Base-by-base conservation (phyloP, 2,797 vertebrate genomes). In the Gymnocypris eckloni region DNA sequence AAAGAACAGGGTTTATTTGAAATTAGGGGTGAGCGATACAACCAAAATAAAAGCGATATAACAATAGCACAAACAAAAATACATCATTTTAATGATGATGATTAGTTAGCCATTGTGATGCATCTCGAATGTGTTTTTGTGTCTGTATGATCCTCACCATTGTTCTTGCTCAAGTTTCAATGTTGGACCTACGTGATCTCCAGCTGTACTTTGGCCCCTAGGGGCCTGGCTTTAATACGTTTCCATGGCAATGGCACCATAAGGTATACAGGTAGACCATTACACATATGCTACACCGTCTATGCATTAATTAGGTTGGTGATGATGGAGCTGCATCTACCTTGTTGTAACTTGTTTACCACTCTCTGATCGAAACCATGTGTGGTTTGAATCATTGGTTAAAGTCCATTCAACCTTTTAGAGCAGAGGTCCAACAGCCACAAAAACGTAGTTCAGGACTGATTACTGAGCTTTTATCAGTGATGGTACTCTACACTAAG, bases 201-300 rank as follows among this genome's bases (percentile, higher is more conserved):
- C 83, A 83, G 79, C 83, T 82, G 88, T 82, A 82, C 50, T 83
- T 59, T 61, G 48, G 79, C 48, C 69, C 83, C 48, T 33, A 50
- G 48, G 86, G 88, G 75, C 71, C 64, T 52, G 22, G 28, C 33
- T 79, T 77, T 41, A 64, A 85, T 78, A n/a, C 0, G 54, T 69
- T 78, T 13, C 72, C 50, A 79, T 79, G 20, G 41, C 39, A 78
- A 39, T 28, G 6, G 33, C 61, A 59, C 71, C 71, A 78, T 81
- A 81, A 84, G 52, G 79, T 72, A 43, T 81, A 33, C 71, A 59
- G 77, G 48, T 50, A 41, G n/a, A 59, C 73, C 61, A 22, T 78
- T 25, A 78, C 64, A 70, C 64, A 52, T 50, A 22, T 33, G 48
- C 37, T 48, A 56, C 20, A 25, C 41, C 8, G 4, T 50, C 20